Base-by-base conservation (phyloP, 2,113 vertebrate genomes). In the Cynopterus brachyotis region DNA sequence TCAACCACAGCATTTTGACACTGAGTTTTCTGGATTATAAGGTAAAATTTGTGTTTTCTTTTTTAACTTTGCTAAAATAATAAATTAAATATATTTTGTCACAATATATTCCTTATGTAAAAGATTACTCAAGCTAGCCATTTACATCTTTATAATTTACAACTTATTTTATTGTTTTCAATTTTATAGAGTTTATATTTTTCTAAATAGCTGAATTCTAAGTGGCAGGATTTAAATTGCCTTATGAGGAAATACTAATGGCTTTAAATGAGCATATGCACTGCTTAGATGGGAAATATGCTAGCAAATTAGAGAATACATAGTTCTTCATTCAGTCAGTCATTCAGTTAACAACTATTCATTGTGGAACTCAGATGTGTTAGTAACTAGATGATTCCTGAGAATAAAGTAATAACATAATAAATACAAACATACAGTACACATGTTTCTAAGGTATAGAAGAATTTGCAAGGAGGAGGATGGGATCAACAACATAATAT, bases 11-110 rank as follows among this genome's bases (percentile, higher is more conserved):
- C 6, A 53, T 55, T 72, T 42, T 20, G n/a, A 70, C 53, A 53
- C 20, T 32, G 30, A 40, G 5, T 69, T 32, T 95, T 13, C 42
- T 42, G 10, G 26, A 53, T 64, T 78, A 53, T 20, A 55, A 73
- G 67, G 73, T 2, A 3, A 82, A 85, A 70, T 32, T 32, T 53
- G 22, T 50, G 47, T 0, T 50, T 50, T 0, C 15, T 50, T 76
- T 95, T 91, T 32, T 76, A 83, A 82, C 32, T 78, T 84, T 40
- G n/a, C 28, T 91, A 91, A 70, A 62, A 10, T 85, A 91, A 79
- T 78, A 78, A 28, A 42, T 42, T 70, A 8, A 35, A 62, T 9
- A 17, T 53, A 42, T 91, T 79, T 81, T 92, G 17, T 81, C 89
- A 81, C 2, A 72, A 45, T 35, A 66, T 20, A 57, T 37, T 81